Evolutionary conservation across 2,888 invertebrate species (phyloP).

Genomic region (Thelaira solivaga): DNA sequence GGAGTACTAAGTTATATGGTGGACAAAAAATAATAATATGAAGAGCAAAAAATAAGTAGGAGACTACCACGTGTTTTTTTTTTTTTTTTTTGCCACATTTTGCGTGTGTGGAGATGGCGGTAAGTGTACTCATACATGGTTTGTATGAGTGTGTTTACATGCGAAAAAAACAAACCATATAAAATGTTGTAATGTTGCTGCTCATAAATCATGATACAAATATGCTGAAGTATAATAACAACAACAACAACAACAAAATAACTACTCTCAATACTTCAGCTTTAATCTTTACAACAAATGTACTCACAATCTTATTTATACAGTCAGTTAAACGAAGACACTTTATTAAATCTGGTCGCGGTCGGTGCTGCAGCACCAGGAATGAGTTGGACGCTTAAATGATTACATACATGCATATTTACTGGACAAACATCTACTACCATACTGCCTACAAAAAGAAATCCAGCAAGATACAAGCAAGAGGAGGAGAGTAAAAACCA

Average conservation of each 20-base stretch:
- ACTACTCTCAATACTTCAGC: constrained; percentile 54
- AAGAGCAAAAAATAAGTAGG: constrained; percentile 25
- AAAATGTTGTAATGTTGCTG: constrained; percentile 46
- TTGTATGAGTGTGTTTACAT: not conserved
- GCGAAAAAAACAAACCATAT: constrained; percentile 25
- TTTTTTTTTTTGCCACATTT: not conserved
- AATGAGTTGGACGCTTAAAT: not conserved
- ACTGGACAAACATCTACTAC: constrained; percentile 26
- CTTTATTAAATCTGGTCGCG: constrained; percentile 35
- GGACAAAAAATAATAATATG: constrained; percentile 26
- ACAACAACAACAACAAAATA: too few species aligned
- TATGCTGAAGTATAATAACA: constrained; percentile 24
- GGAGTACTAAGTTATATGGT: constrained; percentile 17
- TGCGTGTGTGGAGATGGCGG: constrained; percentile 44
- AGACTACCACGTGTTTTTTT: constrained; percentile 20
- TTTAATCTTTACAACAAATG: constrained; percentile 58
- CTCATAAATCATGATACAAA: constrained; percentile 54
- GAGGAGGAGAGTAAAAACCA: too few species aligned
- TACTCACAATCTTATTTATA: constrained; percentile 59
- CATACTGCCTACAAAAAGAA: constrained; percentile 31
- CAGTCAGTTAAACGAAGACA: constrained; percentile 58
- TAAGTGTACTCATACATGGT: too few species aligned
- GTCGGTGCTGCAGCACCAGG: not conserved
- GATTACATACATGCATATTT: constrained; percentile 12
- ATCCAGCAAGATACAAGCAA: not conserved